Conservation (phyloP, 64 coral and sea anemone species). For the Acropora tenuis region DNA sequence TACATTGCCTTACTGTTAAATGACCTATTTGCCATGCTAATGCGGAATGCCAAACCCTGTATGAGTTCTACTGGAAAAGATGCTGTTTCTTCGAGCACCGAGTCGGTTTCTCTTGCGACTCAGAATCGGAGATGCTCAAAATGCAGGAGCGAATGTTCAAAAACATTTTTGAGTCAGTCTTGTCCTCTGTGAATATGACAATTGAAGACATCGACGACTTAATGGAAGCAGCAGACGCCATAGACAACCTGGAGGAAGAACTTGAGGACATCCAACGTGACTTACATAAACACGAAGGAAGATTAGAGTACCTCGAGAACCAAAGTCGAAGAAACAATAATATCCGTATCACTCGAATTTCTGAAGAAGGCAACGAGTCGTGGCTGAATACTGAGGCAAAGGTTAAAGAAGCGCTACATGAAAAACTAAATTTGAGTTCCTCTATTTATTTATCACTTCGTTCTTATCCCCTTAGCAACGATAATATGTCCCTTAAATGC, state of each 20-base stretch:
- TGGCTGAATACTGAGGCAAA: slow-evolving; percentile 4
- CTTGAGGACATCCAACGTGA: neutral
- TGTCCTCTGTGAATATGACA: neutral
- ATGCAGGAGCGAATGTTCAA: slow-evolving; percentile 1
- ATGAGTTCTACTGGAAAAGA: slow-evolving; percentile 4
- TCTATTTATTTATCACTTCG: slow-evolving; percentile 4
- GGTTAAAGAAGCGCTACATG: neutral
- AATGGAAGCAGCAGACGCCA: neutral
- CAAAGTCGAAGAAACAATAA: slow-evolving; percentile 3
- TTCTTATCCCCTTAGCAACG: slow-evolving; percentile 7
- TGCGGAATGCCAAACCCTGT: neutral
- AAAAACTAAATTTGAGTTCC: neutral
- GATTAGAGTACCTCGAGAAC: neutral
- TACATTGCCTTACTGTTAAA: slow-evolving; percentile 2
- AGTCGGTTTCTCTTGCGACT: neutral
- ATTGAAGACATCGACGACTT: slow-evolving; percentile 17
- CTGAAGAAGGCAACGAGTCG: neutral
- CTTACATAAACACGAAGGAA: neutral
- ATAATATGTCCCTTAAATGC: neutral
- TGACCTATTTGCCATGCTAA: neutral
- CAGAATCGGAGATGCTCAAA: neutral
- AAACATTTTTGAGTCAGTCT: slow-evolving; percentile 4
- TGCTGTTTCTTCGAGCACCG: neutral
- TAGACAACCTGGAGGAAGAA: neutral
- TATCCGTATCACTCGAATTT: neutral